Conservation (phyloP, 2,888 invertebrate genomes). For the Cybosia mesomella region DNA sequence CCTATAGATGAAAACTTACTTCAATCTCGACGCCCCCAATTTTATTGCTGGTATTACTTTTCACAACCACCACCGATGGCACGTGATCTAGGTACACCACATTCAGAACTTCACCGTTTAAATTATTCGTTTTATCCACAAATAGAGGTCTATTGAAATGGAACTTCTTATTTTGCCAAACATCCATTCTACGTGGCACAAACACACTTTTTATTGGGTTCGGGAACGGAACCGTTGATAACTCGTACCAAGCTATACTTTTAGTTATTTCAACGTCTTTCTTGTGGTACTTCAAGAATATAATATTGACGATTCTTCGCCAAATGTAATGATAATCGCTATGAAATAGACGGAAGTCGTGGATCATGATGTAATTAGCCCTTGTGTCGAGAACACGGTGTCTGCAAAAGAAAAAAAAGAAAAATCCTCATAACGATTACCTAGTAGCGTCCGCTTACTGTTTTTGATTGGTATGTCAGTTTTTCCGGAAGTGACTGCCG, state of each 20-base stretch:
- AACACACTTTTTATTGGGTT: slow-evolving; percentile 84
- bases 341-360: slow-evolving; percentile 90
- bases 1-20: slow-evolving; percentile 80
- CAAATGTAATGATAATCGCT: slow-evolving; percentile 90
- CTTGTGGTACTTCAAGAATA: slow-evolving; percentile 89
- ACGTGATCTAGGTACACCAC: slow-evolving; percentile 90
- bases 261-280: slow-evolving; percentile 59
- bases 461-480: too few species aligned
- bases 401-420: slow-evolving; percentile 66
- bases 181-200: slow-evolving; percentile 88
- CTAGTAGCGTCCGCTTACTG: too few species aligned
- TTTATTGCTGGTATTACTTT: slow-evolving; percentile 70
- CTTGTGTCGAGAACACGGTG: slow-evolving; percentile 90
- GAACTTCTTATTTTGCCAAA: slow-evolving; percentile 89
- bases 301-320: slow-evolving; percentile 91
- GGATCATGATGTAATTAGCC: slow-evolving; percentile 90
- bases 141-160: slow-evolving; percentile 83
- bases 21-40: slow-evolving; percentile 90
- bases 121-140: slow-evolving; percentile 87
- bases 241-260: slow-evolving; percentile 88
- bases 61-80: slow-evolving; percentile 87
- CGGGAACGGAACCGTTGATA: slow-evolving; percentile 92
- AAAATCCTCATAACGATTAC: too few species aligned
- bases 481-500: too few species aligned
- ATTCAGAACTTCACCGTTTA: slow-evolving; percentile 87